Conservation (phyloP, 2,888 invertebrate species). For the Petrolisthes cinctipes region DNA sequence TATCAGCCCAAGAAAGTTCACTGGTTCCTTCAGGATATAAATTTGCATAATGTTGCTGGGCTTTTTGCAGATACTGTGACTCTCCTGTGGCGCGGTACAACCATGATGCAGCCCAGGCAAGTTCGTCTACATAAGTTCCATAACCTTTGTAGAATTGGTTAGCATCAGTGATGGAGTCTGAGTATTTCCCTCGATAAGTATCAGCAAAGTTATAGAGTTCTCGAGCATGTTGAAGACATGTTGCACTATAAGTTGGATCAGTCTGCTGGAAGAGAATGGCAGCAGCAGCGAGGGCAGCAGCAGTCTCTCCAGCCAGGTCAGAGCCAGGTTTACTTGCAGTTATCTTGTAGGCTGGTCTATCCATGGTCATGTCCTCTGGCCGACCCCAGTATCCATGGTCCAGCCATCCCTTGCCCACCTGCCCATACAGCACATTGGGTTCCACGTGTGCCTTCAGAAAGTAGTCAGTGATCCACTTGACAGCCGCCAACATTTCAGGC, state of each 20-base stretch:
- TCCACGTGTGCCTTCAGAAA: constrained; percentile 52
- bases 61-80: constrained; percentile 71
- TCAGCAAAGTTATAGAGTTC: constrained; percentile 66
- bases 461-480: constrained; percentile 61
- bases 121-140: constrained; percentile 72
- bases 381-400: constrained; percentile 75
- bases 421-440: constrained; percentile 57
- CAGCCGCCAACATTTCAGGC: constrained; percentile 23
- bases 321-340: constrained; percentile 65
- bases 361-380: constrained; percentile 66
- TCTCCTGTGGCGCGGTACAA: constrained; percentile 73
- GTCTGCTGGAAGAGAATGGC: constrained; percentile 67
- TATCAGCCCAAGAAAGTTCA: constrained; percentile 74
- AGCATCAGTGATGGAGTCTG: constrained; percentile 65
- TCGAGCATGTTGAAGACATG: constrained; percentile 64
- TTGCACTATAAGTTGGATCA: constrained; percentile 65
- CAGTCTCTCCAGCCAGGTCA: constrained; percentile 70
- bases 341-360: constrained; percentile 59
- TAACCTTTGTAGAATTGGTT: constrained; percentile 63
- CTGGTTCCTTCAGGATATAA: constrained; percentile 66
- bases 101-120: constrained; percentile 75
- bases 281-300: constrained; percentile 69
- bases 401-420: constrained; percentile 72
- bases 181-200: constrained; percentile 63
- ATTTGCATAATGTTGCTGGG: constrained; percentile 66